Base-by-base conservation (phyloP, 92 coral and sea anemone species). In the Desmophyllum pertusum region DNA sequence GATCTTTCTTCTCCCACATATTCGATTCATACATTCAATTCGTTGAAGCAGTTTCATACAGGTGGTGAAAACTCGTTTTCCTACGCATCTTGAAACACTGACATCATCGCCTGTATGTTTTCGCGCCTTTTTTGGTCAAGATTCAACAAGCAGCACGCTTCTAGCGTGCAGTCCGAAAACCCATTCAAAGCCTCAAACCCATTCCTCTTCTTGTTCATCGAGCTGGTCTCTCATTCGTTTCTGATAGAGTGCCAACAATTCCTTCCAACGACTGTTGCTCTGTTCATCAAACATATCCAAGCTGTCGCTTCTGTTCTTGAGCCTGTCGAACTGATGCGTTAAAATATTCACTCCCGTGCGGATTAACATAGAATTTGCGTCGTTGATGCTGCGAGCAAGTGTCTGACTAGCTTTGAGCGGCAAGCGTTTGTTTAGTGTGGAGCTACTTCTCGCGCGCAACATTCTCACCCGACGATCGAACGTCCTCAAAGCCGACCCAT, bases 221-320 rank as follows among this genome's bases (percentile, higher is more conserved):
- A 82, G 86, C 13, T 35, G 42, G 41, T 82, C 72, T n/a, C 86
- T 82, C 78, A 82, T 82, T 57, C 79, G 55, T 23, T 61, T 55
- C 57, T 82, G 86, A 35, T 82, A 72, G 29, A 50, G 46, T 33
- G 79, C 61, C 25, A 82, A 63, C 18, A 82, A 70, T 30, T 82
- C 86, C 10, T 73, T 71, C 86, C 86, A 82, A 36, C 79, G 86
- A 41, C 10, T 42, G 33, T 73, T 72, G 79, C 43, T 70, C 33
- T 82, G 55, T 37, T 82, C 70, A 40, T 59, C 70, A 40, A 82
- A 61, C 48, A 71, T 38, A 51, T 71, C 53, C 41, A 82, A 39
- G 42, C 61, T 71, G 10, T 82, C 71, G 41, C 79, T 71, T 62
- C 61, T 62, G 53, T 45, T 71, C 71, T 37, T 82, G 29, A 82